These are phyloP conservation scores for Drosophila mayri DNA, from an alignment of 1,140 invertebrate species.

Conservation along the genomic window DNA sequence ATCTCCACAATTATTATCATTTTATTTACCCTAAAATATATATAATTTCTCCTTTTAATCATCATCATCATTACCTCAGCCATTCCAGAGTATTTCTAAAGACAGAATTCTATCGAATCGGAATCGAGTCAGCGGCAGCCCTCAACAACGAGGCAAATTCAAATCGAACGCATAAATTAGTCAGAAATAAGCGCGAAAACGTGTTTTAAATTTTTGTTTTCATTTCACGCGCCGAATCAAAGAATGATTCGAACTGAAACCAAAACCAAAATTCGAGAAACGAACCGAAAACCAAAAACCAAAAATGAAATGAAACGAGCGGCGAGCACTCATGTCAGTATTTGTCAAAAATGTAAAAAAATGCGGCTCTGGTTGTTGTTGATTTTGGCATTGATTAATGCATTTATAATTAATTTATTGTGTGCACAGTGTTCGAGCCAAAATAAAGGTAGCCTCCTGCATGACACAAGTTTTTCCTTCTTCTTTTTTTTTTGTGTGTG, in stretches of 20 bases:
- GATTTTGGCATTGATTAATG: conserved; percentile 82
- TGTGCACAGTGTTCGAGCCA: conserved; percentile 45
- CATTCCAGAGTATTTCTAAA: conserved; percentile 30
- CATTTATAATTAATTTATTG: conserved; percentile 84
- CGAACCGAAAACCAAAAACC: conserved; percentile 20
- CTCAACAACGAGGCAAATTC: conserved; percentile 56
- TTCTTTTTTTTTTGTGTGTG: conserved; percentile 2
- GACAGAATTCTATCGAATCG: conserved; percentile 61
- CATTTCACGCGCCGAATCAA: conserved; percentile 55
- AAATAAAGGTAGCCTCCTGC: conserved; percentile 42
- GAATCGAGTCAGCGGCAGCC: conserved; percentile 47
- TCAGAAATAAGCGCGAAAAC: conserved; percentile 80
- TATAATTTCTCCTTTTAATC: neutral
- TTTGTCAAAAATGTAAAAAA: conserved; percentile 72
- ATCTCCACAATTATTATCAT: neutral
- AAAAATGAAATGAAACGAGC: conserved; percentile 40
- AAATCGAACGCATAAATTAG: conserved; percentile 83
- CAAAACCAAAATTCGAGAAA: conserved; percentile 11
- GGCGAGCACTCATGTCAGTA: conserved; percentile 77
- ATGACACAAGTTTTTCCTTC: conserved; percentile 64
- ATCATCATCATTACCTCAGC: neutral
- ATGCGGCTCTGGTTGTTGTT: conserved; percentile 30
- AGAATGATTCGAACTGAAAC: conserved; percentile 31
- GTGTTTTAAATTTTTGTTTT: conserved; percentile 83
- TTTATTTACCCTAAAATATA: too few species aligned